These are phyloP conservation scores for Muntiacus muntjak DNA, from an alignment of 2,113 vertebrate genomes.

Conservation along the genomic window DNA sequence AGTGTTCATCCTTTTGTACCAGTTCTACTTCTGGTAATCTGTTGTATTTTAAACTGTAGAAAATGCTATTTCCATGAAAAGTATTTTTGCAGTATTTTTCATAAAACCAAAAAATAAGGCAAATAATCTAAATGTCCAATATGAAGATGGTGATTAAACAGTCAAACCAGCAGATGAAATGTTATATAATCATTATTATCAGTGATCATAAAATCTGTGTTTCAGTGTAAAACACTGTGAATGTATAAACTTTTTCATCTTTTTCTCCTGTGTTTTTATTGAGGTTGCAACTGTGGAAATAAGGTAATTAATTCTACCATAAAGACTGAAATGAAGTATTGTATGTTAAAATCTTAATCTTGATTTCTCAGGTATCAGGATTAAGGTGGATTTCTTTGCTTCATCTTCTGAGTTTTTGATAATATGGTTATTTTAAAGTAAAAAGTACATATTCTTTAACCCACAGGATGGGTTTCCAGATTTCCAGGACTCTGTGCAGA, in stretches of 20 bases:
- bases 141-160: neutral
- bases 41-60: neutral
- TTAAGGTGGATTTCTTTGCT: neutral
- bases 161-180: neutral
- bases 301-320: neutral
- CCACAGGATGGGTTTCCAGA: slow-evolving; percentile 92
- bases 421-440: neutral
- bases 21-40: neutral
- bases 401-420: neutral
- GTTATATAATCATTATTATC: neutral
- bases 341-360: neutral
- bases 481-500: slow-evolving; percentile 92
- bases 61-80: neutral
- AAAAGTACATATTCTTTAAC: slow-evolving; percentile 34
- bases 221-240: neutral
- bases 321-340: neutral
- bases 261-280: neutral
- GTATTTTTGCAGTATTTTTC: slow-evolving; percentile 20
- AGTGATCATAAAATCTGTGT: neutral
- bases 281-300: neutral
- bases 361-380: neutral
- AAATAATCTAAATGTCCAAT: neutral
- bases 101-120: neutral
- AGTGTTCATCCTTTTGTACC: neutral
- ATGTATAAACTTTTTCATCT: neutral